Conservation (phyloP, 2,888 invertebrate genomes). For the Stenichneumon culpator region DNA sequence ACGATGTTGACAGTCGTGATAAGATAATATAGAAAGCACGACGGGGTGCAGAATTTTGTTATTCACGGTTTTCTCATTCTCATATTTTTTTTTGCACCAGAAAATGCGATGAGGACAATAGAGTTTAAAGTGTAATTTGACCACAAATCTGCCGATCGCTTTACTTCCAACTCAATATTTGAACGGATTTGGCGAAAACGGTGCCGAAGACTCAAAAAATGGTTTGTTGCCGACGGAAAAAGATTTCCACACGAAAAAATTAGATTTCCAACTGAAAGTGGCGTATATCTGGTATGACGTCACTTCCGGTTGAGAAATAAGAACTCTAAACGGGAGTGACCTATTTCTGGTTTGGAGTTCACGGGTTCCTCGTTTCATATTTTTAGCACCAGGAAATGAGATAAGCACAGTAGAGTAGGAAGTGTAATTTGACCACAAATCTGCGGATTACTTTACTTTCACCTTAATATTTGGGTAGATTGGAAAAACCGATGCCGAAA, state of each 20-base stretch:
- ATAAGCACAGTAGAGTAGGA: neutral
- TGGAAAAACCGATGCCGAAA: no score
- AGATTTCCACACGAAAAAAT: no score
- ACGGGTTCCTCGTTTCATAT: neutral
- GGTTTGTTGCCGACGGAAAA: no score
- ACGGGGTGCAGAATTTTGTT: neutral
- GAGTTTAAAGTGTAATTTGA: neutral
- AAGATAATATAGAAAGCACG: neutral
- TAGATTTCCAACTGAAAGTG: no score
- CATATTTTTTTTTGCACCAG: neutral
- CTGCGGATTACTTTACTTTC: neutral
- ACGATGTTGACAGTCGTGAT: slow-evolving; percentile 11
- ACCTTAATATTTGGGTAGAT: no score
- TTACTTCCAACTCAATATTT: neutral
- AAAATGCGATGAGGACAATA: neutral
- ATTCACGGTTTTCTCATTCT: neutral
- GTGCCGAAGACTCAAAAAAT: neutral
- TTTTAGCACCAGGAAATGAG: neutral
- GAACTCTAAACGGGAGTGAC: no score
- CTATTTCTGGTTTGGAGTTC: no score
- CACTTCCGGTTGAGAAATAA: no score
- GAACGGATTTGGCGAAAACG: no score
- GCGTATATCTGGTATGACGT: no score
- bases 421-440: neutral
- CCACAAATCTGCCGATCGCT: neutral